These are phyloP conservation scores for Drosophila anomelani DNA, from an alignment of 2,888 invertebrate species.

Conservation along the genomic window DNA sequence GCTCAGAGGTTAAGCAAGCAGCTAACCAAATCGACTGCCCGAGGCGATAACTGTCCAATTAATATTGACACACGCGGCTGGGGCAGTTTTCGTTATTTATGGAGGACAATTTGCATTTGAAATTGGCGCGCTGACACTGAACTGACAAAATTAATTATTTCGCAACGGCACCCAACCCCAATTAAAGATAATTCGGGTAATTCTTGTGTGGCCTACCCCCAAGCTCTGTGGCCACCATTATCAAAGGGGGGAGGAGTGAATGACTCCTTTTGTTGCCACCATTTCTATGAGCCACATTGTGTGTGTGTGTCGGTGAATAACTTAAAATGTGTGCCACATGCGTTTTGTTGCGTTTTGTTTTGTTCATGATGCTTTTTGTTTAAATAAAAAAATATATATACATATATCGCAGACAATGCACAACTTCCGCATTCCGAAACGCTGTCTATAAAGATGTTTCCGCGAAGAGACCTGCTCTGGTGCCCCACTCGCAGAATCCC, in stretches of 20 bases:
- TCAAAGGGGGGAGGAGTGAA: neutral
- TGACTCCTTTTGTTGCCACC: conserved; percentile 29
- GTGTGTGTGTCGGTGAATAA: conserved; percentile 39
- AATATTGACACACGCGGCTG: conserved; percentile 56
- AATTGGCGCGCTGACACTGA: conserved; percentile 59
- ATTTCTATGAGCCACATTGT: conserved; percentile 24
- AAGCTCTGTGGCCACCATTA: neutral
- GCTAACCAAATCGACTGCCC: conserved; percentile 29
- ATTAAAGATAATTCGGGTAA: conserved; percentile 50
- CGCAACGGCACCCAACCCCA: conserved; percentile 19
- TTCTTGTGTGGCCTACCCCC: conserved; percentile 15
- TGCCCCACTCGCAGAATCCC: conserved; percentile 27
- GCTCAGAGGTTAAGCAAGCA: conserved; percentile 30
- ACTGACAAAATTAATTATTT: conserved; percentile 63
- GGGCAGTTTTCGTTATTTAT: conserved; percentile 44
- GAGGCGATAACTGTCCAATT: conserved; percentile 55
- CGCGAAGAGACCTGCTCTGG: conserved; percentile 30
- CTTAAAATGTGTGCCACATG: conserved; percentile 70
- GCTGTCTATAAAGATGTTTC: conserved; percentile 29
- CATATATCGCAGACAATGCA: conserved; percentile 66
- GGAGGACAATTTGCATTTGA: conserved; percentile 61
- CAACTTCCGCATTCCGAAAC: conserved; percentile 63
- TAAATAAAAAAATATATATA: conserved; percentile 50
- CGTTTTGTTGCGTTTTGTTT: conserved; percentile 50
- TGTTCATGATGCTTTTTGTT: conserved; percentile 54